These are phyloP conservation scores for Dysidea cf. avara DNA, from an alignment of 37 sponge, comb jelly and placozoan genomes.

Conservation along the genomic window DNA sequence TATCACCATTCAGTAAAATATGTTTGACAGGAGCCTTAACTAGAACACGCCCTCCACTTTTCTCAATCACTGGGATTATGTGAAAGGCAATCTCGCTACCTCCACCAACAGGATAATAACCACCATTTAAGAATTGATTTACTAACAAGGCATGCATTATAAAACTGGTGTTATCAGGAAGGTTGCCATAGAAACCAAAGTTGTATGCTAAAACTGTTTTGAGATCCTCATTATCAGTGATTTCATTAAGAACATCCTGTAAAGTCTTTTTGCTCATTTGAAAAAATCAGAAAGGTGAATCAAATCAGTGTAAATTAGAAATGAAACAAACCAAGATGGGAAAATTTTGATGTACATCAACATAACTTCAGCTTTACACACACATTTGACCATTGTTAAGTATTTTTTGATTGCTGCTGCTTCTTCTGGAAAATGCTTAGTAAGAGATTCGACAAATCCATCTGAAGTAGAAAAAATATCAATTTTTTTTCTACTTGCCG, in stretches of 20 bases:
- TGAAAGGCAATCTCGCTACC: constrained; percentile 85
- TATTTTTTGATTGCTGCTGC: constrained; percentile 72
- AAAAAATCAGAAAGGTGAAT: too few species aligned
- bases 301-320: constrained; percentile 48
- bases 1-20: constrained; percentile 46
- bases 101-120: constrained; percentile 87
- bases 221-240: constrained; percentile 75
- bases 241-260: constrained; percentile 52
- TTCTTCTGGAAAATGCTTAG: constrained; percentile 72
- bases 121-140: constrained; percentile 73
- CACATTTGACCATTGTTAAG: constrained; percentile 21
- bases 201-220: constrained; percentile 79
- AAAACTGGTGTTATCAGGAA: constrained; percentile 72
- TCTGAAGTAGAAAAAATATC: constrained; percentile 45
- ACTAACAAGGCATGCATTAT: constrained; percentile 69
- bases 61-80: constrained; percentile 83
- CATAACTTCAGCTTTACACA: not conserved
- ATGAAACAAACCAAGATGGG: constrained; percentile 51
- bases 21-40: constrained; percentile 75
- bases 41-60: constrained; percentile 76
- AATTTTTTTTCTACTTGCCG: constrained; percentile 14
- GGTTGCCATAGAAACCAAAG: constrained; percentile 89
- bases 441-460: constrained; percentile 44
- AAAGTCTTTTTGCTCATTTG: constrained; percentile 34
- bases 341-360: constrained; percentile 64